Conservation (phyloP, 1,140 invertebrate species). For the Lethrus apterus region DNA sequence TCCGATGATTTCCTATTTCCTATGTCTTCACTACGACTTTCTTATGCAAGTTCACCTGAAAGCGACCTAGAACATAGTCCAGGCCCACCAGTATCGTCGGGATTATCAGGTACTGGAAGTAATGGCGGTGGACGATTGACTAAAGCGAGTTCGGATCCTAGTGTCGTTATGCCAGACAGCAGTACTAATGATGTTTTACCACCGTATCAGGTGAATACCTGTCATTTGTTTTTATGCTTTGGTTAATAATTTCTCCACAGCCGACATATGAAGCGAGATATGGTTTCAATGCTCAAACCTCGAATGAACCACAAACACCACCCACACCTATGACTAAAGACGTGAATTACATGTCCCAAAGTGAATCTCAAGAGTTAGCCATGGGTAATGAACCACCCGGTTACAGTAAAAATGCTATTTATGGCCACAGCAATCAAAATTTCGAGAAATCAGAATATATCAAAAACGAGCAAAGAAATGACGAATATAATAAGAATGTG, state of each 20-base stretch:
- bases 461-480: slow-evolving; percentile 21
- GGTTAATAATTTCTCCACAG: slow-evolving; percentile 19
- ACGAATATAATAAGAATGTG: slow-evolving; percentile 24
- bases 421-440: slow-evolving; percentile 22
- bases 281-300: slow-evolving; percentile 31
- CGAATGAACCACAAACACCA: slow-evolving; percentile 20
- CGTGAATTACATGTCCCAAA: slow-evolving; percentile 9
- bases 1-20: slow-evolving; percentile 97
- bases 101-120: slow-evolving; percentile 29
- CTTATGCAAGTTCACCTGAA: slow-evolving; percentile 92
- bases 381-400: slow-evolving; percentile 3
- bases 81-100: slow-evolving; percentile 53
- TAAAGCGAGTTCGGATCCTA: slow-evolving; percentile 84
- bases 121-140: slow-evolving; percentile 53
- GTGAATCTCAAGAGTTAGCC: slow-evolving; percentile 6
- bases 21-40: slow-evolving; percentile 85
- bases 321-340: slow-evolving; percentile 17
- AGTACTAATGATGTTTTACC: slow-evolving; percentile 56
- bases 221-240: no score
- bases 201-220: slow-evolving; percentile 66
- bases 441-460: slow-evolving; percentile 23
- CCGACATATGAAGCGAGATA: slow-evolving; percentile 39
- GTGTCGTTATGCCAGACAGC: slow-evolving; percentile 62
- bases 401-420: slow-evolving; percentile 22
- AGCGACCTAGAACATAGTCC: slow-evolving; percentile 85